Conservation (phyloP, 2,888 invertebrate species). For the Xylota segnis region DNA sequence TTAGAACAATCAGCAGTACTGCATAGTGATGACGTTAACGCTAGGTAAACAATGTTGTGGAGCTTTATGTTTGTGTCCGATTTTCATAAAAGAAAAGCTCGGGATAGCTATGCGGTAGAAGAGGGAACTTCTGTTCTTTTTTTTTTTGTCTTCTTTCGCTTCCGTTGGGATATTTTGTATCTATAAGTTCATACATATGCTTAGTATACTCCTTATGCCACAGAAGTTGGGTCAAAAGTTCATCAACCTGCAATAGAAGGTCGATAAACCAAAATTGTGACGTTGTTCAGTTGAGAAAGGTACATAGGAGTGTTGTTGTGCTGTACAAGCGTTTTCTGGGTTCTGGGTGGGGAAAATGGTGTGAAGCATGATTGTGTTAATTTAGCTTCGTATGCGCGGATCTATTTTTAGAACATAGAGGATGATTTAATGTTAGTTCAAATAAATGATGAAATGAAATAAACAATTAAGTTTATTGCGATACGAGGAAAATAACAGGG, state of each 20-base stretch:
- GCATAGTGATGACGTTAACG: constrained; percentile 66
- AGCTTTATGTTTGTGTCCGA: constrained; percentile 56
- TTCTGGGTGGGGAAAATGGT: constrained; percentile 34
- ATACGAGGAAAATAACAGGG: constrained; percentile 8
- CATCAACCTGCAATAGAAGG: constrained; percentile 78
- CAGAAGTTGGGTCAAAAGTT: constrained; percentile 78
- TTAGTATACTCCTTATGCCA: constrained; percentile 24
- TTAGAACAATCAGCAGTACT: constrained; percentile 40
- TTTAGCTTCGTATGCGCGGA: constrained; percentile 60
- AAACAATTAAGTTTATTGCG: constrained; percentile 59
- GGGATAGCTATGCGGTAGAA: constrained; percentile 52
- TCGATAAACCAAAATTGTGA: constrained; percentile 78
- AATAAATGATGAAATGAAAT: constrained; percentile 64
- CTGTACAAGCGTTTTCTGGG: constrained; percentile 42
- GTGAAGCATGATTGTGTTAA: constrained; percentile 41
- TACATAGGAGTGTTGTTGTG: constrained; percentile 46
- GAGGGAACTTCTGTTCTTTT: constrained; percentile 45
- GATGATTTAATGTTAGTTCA: constrained; percentile 71
- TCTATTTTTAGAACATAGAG: constrained; percentile 70
- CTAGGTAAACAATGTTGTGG: constrained; percentile 53
- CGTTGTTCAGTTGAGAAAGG: constrained; percentile 54
- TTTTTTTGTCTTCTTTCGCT: constrained; percentile 16
- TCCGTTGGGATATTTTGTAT: constrained; percentile 13
- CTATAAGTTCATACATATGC: constrained; percentile 3
- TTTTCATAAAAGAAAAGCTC: constrained; percentile 64